Base-by-base conservation (phyloP, 2,797 vertebrate species). In the Acomys russatus region DNA sequence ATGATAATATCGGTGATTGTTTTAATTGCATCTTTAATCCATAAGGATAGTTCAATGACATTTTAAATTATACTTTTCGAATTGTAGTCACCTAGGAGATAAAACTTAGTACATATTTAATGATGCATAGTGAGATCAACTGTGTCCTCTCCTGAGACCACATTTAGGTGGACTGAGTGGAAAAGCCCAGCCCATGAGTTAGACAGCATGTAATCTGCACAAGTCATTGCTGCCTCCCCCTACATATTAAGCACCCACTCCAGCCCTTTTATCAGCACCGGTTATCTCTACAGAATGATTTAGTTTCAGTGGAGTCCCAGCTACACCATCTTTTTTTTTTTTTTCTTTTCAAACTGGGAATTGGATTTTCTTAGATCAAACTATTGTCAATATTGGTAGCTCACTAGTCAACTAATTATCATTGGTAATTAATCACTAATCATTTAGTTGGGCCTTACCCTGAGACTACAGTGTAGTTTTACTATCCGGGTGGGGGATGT, bases 21-120 rank as follows among this genome's bases (percentile, higher is more conserved):
- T 98, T 98, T 98, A 97, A 97, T 98, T 97, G 94, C 97, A 97
- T 98, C 96, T 98, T 98, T 98, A 97, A 98, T 98, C 97, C 97
- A 96, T 97, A 97, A 97, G 96, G 97, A 93, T 97, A 98, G 95
- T 97, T 97, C 97, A 97, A 95, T 97, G 96, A 97, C 97, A 98
- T 97, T 97, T 97, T 98, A 97, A 96, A 97, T 98, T 98, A 97
- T 98, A 97, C 94, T 98, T 96, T 97, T 97, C 97, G 96, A 98
- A 97, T 96, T 96, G 77, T 94, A 96, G 96, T 97, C 97, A 96
- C 97, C 97, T 93, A 96, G 96, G 94, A 97, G 97, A 97, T 97
- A 98, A 98, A 97, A 96, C 94, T 97, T 95, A 93, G 94, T 97
- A 96, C 97, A 97, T 98, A 97, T 97, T 97, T 97, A 98, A 97